Percentiles rank a stretch among this genome's conserved stretches.
Evolutionary conservation across 2,113 vertebrate genomes (phyloP).

Genomic region (Osmerus eperlanus): DNA sequence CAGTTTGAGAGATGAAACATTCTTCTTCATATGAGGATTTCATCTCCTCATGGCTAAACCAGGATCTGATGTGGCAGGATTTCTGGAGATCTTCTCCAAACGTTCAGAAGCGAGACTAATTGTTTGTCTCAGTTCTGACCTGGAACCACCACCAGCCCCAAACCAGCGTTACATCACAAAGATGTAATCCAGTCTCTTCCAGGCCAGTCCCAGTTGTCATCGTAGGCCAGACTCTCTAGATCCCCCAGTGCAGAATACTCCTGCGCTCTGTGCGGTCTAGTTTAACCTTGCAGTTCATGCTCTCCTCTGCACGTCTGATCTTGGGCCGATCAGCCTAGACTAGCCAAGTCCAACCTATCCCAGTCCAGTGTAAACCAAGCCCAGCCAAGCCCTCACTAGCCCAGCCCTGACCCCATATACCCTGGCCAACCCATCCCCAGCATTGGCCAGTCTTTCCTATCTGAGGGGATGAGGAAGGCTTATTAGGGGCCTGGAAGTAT

Average conservation of each 20-base stretch:
- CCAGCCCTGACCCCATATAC: too few species aligned
- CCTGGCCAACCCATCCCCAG: too few species aligned
- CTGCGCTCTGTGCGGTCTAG: slow-evolving; percentile 6
- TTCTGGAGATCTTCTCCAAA: slow-evolving; percentile 18
- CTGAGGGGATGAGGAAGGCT: slow-evolving; percentile 24
- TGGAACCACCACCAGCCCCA: not conserved
- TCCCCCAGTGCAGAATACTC: too few species aligned
- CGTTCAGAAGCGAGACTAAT: slow-evolving; percentile 26
- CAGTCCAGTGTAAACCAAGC: not conserved
- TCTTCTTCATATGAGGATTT: slow-evolving; percentile 37
- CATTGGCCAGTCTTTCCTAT: not conserved
- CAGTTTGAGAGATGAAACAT: slow-evolving; percentile 39
- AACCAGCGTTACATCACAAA: slow-evolving; percentile 7
- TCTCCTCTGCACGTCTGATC: too few species aligned
- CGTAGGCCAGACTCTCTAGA: too few species aligned
- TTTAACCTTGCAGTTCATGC: slow-evolving; percentile 36
- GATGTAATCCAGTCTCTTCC: slow-evolving; percentile 30
- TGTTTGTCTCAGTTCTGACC: slow-evolving; percentile 22
- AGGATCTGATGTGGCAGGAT: slow-evolving; percentile 27
- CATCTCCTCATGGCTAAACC: slow-evolving; percentile 26
- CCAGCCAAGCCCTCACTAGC: not conserved
- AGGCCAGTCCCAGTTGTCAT: slow-evolving; percentile 9
- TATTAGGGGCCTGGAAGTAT: slow-evolving; percentile 71
- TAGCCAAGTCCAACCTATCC: slow-evolving; percentile 38
- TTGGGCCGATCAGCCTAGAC: slow-evolving; percentile 6